phyloP scores from a whole-genome alignment of 2,888 invertebrate genomes.

The Megalurothrips usitatus region DNA sequence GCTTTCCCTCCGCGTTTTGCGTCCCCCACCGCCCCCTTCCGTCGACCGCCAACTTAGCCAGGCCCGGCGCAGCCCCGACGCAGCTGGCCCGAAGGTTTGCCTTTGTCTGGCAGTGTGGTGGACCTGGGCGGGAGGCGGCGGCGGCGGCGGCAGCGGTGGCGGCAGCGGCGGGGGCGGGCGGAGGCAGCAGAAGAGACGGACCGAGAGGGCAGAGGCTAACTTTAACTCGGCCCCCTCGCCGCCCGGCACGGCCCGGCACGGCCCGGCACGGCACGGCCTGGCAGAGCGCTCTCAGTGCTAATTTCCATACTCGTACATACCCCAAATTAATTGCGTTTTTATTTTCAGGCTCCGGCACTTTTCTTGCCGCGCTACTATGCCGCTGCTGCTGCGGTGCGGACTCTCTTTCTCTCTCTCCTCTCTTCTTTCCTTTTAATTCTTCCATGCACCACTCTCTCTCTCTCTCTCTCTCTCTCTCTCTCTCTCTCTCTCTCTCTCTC shows the following conservation, averaged over 20 bases:
- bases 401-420: background rate
- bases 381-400: background rate
- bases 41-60: background rate
- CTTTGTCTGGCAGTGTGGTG: too few species aligned
- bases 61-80: background rate
- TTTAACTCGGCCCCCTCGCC: background rate
- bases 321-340: constrained; percentile 20
- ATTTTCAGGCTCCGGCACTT: background rate
- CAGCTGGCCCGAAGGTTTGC: too few species aligned
- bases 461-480: too few species aligned
- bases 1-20: background rate
- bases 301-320: constrained; percentile 14
- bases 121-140: too few species aligned
- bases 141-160: too few species aligned
- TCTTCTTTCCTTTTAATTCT: background rate
- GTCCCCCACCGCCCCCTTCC: background rate
- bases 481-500: too few species aligned
- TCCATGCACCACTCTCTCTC: too few species aligned
- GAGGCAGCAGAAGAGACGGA: too few species aligned
- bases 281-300: background rate
- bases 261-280: background rate
- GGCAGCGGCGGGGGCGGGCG: too few species aligned
- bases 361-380: background rate
- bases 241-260: background rate
- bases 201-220: background rate